phyloP scores from a whole-genome alignment of 1,140 invertebrate species.

The Drosophila ficusphila region DNA sequence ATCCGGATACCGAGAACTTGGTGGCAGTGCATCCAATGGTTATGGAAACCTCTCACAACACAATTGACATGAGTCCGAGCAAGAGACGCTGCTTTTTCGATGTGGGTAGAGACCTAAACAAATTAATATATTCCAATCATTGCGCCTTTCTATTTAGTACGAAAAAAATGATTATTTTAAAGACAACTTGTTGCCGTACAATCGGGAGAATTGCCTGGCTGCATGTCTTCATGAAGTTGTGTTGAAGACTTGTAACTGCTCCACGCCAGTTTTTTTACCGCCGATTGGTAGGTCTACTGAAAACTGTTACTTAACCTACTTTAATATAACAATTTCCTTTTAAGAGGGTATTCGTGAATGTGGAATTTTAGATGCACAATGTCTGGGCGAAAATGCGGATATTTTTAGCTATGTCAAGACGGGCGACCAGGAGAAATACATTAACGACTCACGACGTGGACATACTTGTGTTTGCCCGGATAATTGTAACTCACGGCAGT shows the following conservation, averaged over 20 bases:
- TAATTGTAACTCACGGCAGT: slow-evolving; percentile 49
- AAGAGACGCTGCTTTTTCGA: slow-evolving; percentile 60
- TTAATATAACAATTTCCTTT: background rate
- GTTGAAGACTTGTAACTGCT: slow-evolving; percentile 53
- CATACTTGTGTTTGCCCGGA: slow-evolving; percentile 53
- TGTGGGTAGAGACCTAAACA: slow-evolving; percentile 19
- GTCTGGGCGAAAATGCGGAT: slow-evolving; percentile 52
- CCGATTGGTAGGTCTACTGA: slow-evolving; percentile 19
- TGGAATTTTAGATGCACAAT: slow-evolving; percentile 45
- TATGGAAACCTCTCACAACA: slow-evolving; percentile 41
- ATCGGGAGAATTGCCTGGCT: slow-evolving; percentile 51
- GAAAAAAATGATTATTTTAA: slow-evolving; percentile 44
- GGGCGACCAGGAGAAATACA: slow-evolving; percentile 50
- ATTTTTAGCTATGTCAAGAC: slow-evolving; percentile 63
- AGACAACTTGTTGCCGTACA: slow-evolving; percentile 38
- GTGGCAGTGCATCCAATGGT: slow-evolving; percentile 54
- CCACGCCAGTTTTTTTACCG: slow-evolving; percentile 47
- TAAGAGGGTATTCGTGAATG: slow-evolving; percentile 53
- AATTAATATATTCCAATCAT: too few species aligned
- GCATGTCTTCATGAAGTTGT: slow-evolving; percentile 57
- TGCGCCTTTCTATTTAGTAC: slow-evolving; percentile 21
- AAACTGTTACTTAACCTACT: background rate
- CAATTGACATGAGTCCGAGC: slow-evolving; percentile 34
- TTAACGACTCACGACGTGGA: slow-evolving; percentile 60
- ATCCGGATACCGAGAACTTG: slow-evolving; percentile 64